phyloP scores from a whole-genome alignment of 1,140 invertebrate genomes.

The Saxidomus purpurata region DNA sequence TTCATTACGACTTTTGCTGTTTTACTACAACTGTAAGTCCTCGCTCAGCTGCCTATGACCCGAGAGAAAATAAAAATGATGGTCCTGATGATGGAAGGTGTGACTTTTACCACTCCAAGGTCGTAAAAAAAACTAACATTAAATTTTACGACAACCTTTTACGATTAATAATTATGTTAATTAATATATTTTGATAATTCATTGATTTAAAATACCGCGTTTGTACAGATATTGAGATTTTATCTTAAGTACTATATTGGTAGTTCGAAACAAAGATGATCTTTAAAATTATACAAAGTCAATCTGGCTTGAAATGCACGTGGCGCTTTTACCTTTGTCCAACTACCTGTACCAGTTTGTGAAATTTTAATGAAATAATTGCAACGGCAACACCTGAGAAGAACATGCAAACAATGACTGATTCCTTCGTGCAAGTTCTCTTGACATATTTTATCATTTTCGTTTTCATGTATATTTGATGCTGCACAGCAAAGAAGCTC shows the following conservation, averaged over 20 bases:
- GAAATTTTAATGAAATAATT: too few species aligned
- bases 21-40: neutral
- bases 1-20: neutral
- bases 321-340: too few species aligned
- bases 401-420: too few species aligned
- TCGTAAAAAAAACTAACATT: constrained; percentile 1
- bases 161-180: neutral
- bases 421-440: too few species aligned
- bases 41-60: neutral
- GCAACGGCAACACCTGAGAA: too few species aligned
- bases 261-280: too few species aligned
- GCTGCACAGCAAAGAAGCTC: too few species aligned
- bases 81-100: neutral
- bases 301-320: too few species aligned
- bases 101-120: constrained; percentile 5
- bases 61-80: neutral
- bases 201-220: neutral
- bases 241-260: neutral
- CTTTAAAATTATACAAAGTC: too few species aligned
- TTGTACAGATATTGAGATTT: neutral
- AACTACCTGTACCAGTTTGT: too few species aligned
- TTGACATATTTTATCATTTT: too few species aligned
- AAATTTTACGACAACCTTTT: constrained; percentile 9
- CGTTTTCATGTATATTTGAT: too few species aligned
- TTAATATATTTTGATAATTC: neutral